A percentile compares a stretch with the other conserved stretches of the same genome.
These are phyloP conservation scores for Cephus pulcher DNA, from an alignment of 2,888 invertebrate species.

Conservation along the genomic window DNA sequence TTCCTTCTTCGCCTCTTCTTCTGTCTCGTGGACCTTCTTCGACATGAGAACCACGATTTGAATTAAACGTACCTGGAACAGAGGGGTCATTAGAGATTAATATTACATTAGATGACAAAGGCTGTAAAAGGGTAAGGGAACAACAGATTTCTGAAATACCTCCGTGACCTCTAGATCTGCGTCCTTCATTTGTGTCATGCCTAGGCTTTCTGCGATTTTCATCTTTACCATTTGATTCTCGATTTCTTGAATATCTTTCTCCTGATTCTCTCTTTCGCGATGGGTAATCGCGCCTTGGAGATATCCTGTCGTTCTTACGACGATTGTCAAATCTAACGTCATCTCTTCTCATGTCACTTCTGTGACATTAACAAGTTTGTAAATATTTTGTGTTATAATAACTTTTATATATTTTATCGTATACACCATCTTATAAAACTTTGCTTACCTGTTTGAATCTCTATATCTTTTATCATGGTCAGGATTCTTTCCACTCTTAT, in stretches of 20 bases:
- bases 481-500: conserved; percentile 4
- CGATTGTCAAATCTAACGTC: conserved; percentile 31
- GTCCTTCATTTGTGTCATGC: conserved; percentile 16
- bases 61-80: not conserved
- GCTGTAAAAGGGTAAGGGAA: not conserved
- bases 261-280: not conserved
- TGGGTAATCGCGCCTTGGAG: conserved; percentile 26
- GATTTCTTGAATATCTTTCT: conserved; percentile 27
- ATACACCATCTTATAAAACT: not conserved
- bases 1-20: conserved; percentile 24
- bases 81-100: not conserved
- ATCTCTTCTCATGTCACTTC: conserved; percentile 23
- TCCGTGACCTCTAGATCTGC: conserved; percentile 20
- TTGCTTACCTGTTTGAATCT: conserved; percentile 15
- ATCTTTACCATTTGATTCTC: not conserved
- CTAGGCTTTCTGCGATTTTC: conserved; percentile 7
- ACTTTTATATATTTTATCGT: not conserved
- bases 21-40: conserved; percentile 12
- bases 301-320: conserved; percentile 37
- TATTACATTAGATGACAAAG: not conserved
- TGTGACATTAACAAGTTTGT: not conserved
- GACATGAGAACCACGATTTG: not conserved
- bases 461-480: conserved; percentile 34
- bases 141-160: conserved; percentile 1
- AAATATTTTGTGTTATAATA: not conserved